Base-by-base conservation (phyloP, 2,888 invertebrate species). In the Magallana nippona region DNA sequence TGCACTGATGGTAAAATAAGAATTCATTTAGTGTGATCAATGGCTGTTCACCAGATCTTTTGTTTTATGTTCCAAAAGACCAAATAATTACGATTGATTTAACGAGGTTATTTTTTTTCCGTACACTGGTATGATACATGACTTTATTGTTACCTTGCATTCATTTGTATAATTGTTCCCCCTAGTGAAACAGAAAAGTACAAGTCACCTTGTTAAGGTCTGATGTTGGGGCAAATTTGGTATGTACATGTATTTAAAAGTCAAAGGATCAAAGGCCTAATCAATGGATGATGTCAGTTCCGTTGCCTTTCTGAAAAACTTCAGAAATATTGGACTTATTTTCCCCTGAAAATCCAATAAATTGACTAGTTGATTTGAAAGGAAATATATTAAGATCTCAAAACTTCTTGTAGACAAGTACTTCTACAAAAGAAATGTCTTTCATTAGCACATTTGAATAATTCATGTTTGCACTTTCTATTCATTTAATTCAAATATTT, bases 391-490 rank as follows among this genome's bases (percentile, higher is more conserved):
- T 44, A 44, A 0, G 44, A 44, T 44, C 10, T 10, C 44, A 44
- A 8, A 8, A 44, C 44, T 44, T 44, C 44, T 44, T 44, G 5
- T 44, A 44, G 44, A 44, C 44, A 44, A 44, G 44, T 44, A 44
- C 44, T 44, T 44, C 1, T 27, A 27, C 44, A 44, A 44, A 5
- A 44, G 44, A 3, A 44, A 44, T 8, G 8, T 44, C 44, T 44
- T 44, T 44, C 44, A 44, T 44, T 44, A 44, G 44, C 44, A 44
- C 44, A 44, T 44, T 27, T 71, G 71, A 71, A 71, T 71, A 71
- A 32, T 71, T 71, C 71, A 71, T 71, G 71, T 71, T 71, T 71
- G 71, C 32, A 71, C 71, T 71, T 71, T 71, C 2, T 71, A 11
- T 15, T 13, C 8, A 8, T 71, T 11, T 71, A 71, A 22, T 71